phyloP scores from a whole-genome alignment of 2,888 invertebrate species.

The Carcina quercana region DNA sequence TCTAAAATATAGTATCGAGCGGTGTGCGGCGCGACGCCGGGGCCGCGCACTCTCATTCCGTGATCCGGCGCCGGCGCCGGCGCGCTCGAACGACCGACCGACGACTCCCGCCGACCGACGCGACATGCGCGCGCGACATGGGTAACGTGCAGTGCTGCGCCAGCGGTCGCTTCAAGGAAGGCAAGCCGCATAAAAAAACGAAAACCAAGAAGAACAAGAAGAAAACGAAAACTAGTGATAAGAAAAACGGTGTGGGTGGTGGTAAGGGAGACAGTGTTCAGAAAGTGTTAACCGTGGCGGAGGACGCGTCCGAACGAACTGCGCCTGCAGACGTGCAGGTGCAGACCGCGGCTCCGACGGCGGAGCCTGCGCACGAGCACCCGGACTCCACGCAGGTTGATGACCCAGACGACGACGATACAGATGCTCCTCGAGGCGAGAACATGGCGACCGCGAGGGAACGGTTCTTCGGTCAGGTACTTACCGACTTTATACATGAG shows the following conservation, averaged over 20 bases:
- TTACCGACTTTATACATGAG: conserved; percentile 19
- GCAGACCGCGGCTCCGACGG: conserved; percentile 35
- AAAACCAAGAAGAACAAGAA: conserved; percentile 44
- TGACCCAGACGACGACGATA: conserved; percentile 26
- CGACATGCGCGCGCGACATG: conserved; percentile 70
- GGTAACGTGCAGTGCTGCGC: conserved; percentile 74
- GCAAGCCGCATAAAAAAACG: conserved; percentile 50
- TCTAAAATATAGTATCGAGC: conserved; percentile 63
- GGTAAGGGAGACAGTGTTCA: conserved; percentile 46
- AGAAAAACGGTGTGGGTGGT: conserved; percentile 47
- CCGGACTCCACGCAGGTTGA: conserved; percentile 18
- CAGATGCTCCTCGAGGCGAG: conserved; percentile 42
- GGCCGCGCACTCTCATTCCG: conserved; percentile 60
- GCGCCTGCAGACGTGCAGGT: conserved; percentile 38
- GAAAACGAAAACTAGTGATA: conserved; percentile 17
- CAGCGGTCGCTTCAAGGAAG: conserved; percentile 59
- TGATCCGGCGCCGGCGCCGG: conserved; percentile 71
- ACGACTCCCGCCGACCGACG: conserved; percentile 58
- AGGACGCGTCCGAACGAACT: conserved; percentile 46
- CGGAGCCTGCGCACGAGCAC: conserved; percentile 20
- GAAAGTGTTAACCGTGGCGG: conserved; percentile 53
- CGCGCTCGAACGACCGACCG: conserved; percentile 70
- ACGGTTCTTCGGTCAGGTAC: conserved; percentile 65
- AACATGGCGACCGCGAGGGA: conserved; percentile 61
- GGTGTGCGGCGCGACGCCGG: conserved; percentile 51